phyloP scores from a whole-genome alignment of 2,888 invertebrate genomes.

The Caenorhabditis sulstoni region DNA sequence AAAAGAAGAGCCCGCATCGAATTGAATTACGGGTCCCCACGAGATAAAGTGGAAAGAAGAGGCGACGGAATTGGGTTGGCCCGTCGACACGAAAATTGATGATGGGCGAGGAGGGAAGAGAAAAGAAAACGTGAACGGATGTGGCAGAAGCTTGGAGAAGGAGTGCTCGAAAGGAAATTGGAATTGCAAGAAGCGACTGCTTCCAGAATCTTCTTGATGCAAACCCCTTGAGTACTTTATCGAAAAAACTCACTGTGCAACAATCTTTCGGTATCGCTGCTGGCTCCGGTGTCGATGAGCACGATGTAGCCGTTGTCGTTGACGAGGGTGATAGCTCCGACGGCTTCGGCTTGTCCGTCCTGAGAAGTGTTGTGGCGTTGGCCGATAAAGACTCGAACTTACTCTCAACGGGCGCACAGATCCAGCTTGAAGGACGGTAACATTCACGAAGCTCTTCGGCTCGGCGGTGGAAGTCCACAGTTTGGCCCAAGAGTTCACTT shows the following conservation, averaged over 20 bases:
- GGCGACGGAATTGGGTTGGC: not conserved
- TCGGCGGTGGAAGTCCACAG: slow-evolving; percentile 76
- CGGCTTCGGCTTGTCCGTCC: slow-evolving; percentile 76
- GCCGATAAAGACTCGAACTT: slow-evolving; percentile 13
- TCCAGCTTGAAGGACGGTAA: slow-evolving; percentile 77
- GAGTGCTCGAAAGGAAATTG: too few relatives aligned
- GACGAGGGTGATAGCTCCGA: slow-evolving; percentile 77
- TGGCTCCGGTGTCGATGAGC: slow-evolving; percentile 76
- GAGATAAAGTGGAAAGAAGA: slow-evolving; percentile 7
- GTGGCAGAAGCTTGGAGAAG: too few relatives aligned
- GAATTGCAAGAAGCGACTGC: too few relatives aligned
- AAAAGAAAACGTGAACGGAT: not conserved
- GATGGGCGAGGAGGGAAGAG: not conserved
- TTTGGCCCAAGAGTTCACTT: slow-evolving; percentile 71
- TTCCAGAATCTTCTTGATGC: too few relatives aligned
- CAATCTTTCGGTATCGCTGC: slow-evolving; percentile 76
- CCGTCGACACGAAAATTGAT: not conserved
- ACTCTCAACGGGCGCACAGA: slow-evolving; percentile 73
- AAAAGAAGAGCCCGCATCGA: slow-evolving; percentile 13
- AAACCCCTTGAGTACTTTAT: too few relatives aligned
- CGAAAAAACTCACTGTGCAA: slow-evolving; percentile 68
- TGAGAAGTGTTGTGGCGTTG: too few relatives aligned
- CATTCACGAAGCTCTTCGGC: slow-evolving; percentile 72
- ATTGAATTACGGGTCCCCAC: slow-evolving; percentile 34
- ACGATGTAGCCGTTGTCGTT: slow-evolving; percentile 77